These are phyloP conservation scores for Tryphoninae sp. DNA, from an alignment of 2,888 invertebrate species.

Conservation along the genomic window DNA sequence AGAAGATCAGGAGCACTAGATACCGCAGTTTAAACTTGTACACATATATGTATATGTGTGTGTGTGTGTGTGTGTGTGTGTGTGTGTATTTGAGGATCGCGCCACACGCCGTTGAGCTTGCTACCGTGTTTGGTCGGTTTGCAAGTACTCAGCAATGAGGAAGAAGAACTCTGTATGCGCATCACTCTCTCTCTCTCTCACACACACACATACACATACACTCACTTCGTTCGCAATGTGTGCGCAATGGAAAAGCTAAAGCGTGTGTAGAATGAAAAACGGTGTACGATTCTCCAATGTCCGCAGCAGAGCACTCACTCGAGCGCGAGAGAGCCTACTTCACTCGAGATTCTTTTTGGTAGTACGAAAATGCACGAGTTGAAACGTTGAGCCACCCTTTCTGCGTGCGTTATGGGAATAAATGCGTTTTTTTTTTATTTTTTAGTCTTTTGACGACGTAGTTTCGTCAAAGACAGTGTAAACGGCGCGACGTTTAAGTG, in stretches of 20 bases:
- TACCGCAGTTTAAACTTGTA: slow-evolving; percentile 32
- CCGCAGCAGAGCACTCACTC: slow-evolving; percentile 17
- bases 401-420: neutral
- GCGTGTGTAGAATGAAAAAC: slow-evolving; percentile 18
- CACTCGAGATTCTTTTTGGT: slow-evolving; percentile 36
- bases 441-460: no score
- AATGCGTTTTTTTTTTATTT: neutral
- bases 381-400: neutral
- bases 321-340: slow-evolving; percentile 5
- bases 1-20: slow-evolving; percentile 63
- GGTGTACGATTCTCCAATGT: slow-evolving; percentile 39
- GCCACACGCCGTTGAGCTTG: neutral
- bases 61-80: neutral
- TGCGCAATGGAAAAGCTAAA: slow-evolving; percentile 17
- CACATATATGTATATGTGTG: slow-evolving; percentile 4
- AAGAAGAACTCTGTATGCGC: slow-evolving; percentile 3
- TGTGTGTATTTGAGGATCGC: neutral
- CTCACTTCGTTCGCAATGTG: neutral
- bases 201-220: neutral
- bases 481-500: no score
- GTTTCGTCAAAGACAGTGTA: no score
- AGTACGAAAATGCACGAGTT: slow-evolving; percentile 10
- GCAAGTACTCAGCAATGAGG: slow-evolving; percentile 11
- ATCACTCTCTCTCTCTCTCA: neutral
- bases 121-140: slow-evolving; percentile 18